Conservation (phyloP, 2,888 invertebrate species). For the Hirtodrosophila trivittata region DNA sequence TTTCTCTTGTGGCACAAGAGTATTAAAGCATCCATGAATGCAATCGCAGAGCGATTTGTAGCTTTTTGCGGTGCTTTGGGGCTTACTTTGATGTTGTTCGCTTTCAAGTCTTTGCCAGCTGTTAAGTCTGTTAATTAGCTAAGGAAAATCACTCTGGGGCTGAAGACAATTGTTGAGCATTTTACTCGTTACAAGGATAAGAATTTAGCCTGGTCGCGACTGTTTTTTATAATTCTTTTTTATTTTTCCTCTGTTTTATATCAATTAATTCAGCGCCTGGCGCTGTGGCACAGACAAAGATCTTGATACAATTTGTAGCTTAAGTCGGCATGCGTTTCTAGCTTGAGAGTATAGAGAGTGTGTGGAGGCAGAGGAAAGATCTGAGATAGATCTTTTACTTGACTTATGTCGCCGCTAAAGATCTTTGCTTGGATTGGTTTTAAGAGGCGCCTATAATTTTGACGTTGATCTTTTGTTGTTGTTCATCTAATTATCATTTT, state of each 20-base stretch:
- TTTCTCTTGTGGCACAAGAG: constrained; percentile 24
- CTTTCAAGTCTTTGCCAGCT: constrained; percentile 30
- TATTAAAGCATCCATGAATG: constrained; percentile 20
- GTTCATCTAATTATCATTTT: constrained; percentile 59
- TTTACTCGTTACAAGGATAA: constrained; percentile 34
- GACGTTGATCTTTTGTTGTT: constrained; percentile 27
- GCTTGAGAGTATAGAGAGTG: constrained; percentile 17
- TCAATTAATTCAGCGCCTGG: constrained; percentile 58
- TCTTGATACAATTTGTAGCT: constrained; percentile 68
- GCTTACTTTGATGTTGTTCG: constrained; percentile 48
- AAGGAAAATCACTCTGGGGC: constrained; percentile 23
- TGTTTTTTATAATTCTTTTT: not conserved
- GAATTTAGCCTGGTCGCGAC: constrained; percentile 36
- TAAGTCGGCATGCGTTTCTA: constrained; percentile 39
- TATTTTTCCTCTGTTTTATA: constrained; percentile 32
- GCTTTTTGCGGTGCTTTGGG: constrained; percentile 23
- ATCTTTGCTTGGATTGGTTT: constrained; percentile 16
- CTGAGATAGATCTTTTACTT: constrained; percentile 20
- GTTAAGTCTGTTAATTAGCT: constrained; percentile 61
- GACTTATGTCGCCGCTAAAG: constrained; percentile 41
- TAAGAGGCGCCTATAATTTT: constrained; percentile 32
- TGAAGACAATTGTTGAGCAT: constrained; percentile 62
- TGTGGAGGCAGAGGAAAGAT: constrained; percentile 1
- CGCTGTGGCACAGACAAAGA: constrained; percentile 33
- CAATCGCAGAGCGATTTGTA: constrained; percentile 30